Base-by-base conservation (phyloP, 2,113 vertebrate species). In the Coracopsis vasa region DNA sequence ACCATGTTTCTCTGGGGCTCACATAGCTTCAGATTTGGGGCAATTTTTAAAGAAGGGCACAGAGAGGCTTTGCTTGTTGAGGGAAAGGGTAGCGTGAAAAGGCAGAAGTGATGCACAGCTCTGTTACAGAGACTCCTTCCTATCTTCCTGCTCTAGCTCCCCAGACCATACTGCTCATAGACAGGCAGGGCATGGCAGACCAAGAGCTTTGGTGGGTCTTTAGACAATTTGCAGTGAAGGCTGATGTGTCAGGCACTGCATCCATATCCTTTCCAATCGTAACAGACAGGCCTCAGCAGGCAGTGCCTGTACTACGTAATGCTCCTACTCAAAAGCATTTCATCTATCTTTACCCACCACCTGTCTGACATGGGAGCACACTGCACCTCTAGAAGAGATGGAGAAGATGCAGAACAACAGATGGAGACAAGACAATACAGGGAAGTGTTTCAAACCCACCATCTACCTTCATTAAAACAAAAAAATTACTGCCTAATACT, bases 81-180 rank as follows among this genome's bases (percentile, higher is more conserved):
- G 19, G 20, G 27, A 21, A 56, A 71, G 6, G 0, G 0, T 2
- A 27, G n/a, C 47, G 35, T 2, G 5, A 71, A 56, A 41, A 56
- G 47, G 84, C 69, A 47, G 61, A 39, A 81, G 84, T 0, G 1
- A 61, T 0, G 4, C 60, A 74, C 1, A 35, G 24, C 28, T 88
- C 47, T 28, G 25, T 17, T 33, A 51, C 14, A 28, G 9, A 16
- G 23, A 23, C 29, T 51, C 51, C 47, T 13, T 41, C 83, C 48
- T 29, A 56, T 15, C 50, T 39, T 48, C 39, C n/a, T 61, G 17
- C 41, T 64, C 56, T 1, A 1, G 42, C 45, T 89, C 60, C 19
- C 2, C 25, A 21, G 6, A 66, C 48, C 51, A 27, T 1, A 13
- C 12, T 20, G 33, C n/a, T 62, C 56, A 31, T 27, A 53, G 60